A percentile compares a stretch with the other conserved stretches of the same genome.
These are phyloP conservation scores for Drosophila mercatorum DNA, from an alignment of 2,888 invertebrate species.

Conservation along the genomic window DNA sequence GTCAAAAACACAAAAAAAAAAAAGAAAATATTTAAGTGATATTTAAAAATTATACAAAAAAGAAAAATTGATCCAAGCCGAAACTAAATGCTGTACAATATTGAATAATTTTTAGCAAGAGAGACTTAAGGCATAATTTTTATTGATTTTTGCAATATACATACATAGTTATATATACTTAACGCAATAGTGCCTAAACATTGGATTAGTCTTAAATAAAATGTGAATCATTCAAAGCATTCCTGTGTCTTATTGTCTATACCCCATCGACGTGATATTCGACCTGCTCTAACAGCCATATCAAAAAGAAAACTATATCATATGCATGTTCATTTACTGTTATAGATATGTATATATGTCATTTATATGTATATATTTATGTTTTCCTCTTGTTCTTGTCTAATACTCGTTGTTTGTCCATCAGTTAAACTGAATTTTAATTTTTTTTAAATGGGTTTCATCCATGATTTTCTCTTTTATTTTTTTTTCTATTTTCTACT, in stretches of 20 bases:
- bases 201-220: slow-evolving; percentile 60
- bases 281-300: slow-evolving; percentile 41
- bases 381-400: slow-evolving; percentile 36
- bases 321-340: slow-evolving; percentile 51
- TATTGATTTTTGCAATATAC: slow-evolving; percentile 73
- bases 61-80: background rate
- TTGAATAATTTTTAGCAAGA: slow-evolving; percentile 64
- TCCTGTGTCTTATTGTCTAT: slow-evolving; percentile 60
- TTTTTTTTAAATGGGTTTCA: slow-evolving; percentile 26
- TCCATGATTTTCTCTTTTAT: slow-evolving; percentile 47
- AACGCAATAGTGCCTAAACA: slow-evolving; percentile 50
- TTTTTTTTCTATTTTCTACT: slow-evolving; percentile 31
- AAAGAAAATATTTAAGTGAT: slow-evolving; percentile 69
- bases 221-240: slow-evolving; percentile 61
- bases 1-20: background rate
- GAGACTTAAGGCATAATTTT: slow-evolving; percentile 71
- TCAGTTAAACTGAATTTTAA: slow-evolving; percentile 12
- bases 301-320: slow-evolving; percentile 26
- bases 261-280: slow-evolving; percentile 1
- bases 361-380: slow-evolving; percentile 20
- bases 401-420: slow-evolving; percentile 40
- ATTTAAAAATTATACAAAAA: slow-evolving; percentile 60
- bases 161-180: slow-evolving; percentile 43
- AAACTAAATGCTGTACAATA: slow-evolving; percentile 62
- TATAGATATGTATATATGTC: slow-evolving; percentile 25